Evolutionary conservation across 2,888 invertebrate genomes (phyloP).

Genomic region (Ophion ventricosus): DNA sequence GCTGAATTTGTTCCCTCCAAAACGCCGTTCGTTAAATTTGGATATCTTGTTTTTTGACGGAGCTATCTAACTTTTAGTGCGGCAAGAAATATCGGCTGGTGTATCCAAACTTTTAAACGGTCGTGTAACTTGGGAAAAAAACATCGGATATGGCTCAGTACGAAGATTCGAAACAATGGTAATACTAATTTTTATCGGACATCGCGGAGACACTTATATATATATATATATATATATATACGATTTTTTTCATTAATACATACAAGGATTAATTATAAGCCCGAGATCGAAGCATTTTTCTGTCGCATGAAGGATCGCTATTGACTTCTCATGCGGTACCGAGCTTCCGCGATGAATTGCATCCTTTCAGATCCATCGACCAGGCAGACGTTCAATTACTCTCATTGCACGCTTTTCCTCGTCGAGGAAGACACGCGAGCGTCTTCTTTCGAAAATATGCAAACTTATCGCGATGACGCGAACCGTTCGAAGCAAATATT

Average conservation of each 20-base stretch:
- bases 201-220: background rate
- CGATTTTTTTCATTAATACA: background rate
- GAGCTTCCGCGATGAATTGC: constrained; percentile 46
- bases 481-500: background rate
- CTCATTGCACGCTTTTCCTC: constrained; percentile 24
- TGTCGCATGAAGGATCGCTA: background rate
- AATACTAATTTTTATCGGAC: background rate
- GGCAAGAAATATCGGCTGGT: too few species aligned
- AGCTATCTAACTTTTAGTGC: too few species aligned
- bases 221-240: background rate
- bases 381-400: constrained; percentile 27
- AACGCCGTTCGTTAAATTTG: too few species aligned
- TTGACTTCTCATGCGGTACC: constrained; percentile 26
- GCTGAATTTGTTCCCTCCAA: too few species aligned
- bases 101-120: too few species aligned
- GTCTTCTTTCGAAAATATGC: background rate
- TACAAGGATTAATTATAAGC: background rate
- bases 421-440: constrained; percentile 1
- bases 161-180: background rate
- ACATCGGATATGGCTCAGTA: background rate
- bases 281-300: background rate
- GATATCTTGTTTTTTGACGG: too few species aligned
- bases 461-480: background rate
- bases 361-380: constrained; percentile 3
- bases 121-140: background rate